These are phyloP conservation scores for Muschampia plurimacula DNA, from an alignment of 2,888 invertebrate genomes.

Conservation along the genomic window DNA sequence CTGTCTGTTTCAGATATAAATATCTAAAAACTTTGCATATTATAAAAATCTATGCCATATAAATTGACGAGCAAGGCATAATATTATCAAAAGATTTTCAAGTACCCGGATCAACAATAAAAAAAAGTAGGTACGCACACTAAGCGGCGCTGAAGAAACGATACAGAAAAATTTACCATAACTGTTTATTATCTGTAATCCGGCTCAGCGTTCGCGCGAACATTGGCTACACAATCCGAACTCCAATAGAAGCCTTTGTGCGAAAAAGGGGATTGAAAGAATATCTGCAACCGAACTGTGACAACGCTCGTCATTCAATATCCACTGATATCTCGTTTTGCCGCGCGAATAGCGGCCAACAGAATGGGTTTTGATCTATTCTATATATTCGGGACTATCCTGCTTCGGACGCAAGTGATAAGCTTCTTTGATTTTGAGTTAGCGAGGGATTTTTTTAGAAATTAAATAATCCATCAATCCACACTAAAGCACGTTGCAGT, in stretches of 20 bases:
- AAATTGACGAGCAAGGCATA: no score
- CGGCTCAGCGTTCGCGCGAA: slow-evolving; percentile 36
- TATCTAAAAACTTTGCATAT: no score
- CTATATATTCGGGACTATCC: slow-evolving; percentile 53
- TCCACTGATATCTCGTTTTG: slow-evolving; percentile 82
- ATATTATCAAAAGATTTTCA: neutral
- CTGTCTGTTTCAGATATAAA: no score
- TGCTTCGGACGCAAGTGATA: slow-evolving; percentile 53
- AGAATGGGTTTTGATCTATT: slow-evolving; percentile 64
- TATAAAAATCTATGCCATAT: no score
- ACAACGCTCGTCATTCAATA: slow-evolving; percentile 78
- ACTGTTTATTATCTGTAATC: slow-evolving; percentile 63
- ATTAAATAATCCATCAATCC: no score
- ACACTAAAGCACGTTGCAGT: no score
- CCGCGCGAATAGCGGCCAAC: slow-evolving; percentile 70
- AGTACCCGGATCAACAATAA: neutral
- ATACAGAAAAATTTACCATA: neutral
- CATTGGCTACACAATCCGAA: slow-evolving; percentile 37
- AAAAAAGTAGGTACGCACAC: neutral
- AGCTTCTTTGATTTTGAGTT: neutral
- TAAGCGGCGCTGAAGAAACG: neutral
- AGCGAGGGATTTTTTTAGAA: neutral
- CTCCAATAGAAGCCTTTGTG: slow-evolving; percentile 54
- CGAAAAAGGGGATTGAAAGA: slow-evolving; percentile 55
- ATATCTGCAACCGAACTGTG: slow-evolving; percentile 58